These are phyloP conservation scores for Blastobasis lacticolella DNA, from an alignment of 2,888 invertebrate genomes.

Conservation along the genomic window DNA sequence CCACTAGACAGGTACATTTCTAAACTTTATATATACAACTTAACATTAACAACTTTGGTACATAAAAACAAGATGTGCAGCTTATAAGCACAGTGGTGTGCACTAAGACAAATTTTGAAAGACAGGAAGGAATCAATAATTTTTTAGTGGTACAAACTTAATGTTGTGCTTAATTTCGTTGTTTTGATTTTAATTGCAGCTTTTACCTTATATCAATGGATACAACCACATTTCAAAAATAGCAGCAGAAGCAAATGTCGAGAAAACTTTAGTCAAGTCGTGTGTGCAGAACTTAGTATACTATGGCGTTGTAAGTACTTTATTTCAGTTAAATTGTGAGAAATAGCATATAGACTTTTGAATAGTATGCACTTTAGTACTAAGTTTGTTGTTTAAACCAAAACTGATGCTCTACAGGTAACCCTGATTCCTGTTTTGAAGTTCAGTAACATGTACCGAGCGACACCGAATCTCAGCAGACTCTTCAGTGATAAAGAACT, in stretches of 20 bases:
- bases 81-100: too few relatives aligned
- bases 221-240: slow-evolving; percentile 94
- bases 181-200: slow-evolving; percentile 51
- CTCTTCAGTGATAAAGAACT: slow-evolving; percentile 78
- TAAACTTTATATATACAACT: neutral
- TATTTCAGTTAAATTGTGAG: neutral
- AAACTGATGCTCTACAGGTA: slow-evolving; percentile 49
- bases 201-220: slow-evolving; percentile 91
- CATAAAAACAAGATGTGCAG: too few relatives aligned
- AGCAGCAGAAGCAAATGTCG: slow-evolving; percentile 91
- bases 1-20: slow-evolving; percentile 90
- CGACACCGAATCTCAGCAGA: slow-evolving; percentile 81
- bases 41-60: too few relatives aligned
- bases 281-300: slow-evolving; percentile 94
- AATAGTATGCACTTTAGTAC: too few relatives aligned
- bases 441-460: slow-evolving; percentile 90
- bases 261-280: slow-evolving; percentile 93
- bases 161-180: too few relatives aligned
- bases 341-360: neutral
- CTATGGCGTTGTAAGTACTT: slow-evolving; percentile 75
- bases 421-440: slow-evolving; percentile 86
- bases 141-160: too few relatives aligned
- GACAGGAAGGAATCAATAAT: too few relatives aligned
- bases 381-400: neutral
- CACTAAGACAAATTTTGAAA: too few relatives aligned